Conservation (phyloP, 2,113 vertebrate species). For the Orcinus orca region DNA sequence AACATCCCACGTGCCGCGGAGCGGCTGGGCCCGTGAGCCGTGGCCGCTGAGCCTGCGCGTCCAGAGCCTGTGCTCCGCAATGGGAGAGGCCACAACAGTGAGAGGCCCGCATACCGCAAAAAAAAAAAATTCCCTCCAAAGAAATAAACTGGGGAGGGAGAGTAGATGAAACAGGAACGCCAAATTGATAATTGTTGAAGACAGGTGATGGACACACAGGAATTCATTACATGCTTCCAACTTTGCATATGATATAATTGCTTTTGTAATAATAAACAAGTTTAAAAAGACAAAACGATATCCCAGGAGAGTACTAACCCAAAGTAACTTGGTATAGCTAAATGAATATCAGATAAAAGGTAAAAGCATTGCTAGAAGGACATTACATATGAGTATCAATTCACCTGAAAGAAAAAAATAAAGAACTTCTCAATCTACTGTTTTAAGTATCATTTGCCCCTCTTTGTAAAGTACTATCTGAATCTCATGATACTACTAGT, state of each 20-base stretch:
- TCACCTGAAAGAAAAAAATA: not conserved
- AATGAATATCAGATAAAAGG: not conserved
- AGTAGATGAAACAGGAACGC: not conserved
- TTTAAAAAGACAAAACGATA: not conserved
- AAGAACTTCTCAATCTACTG: not conserved
- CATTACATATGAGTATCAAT: not conserved
- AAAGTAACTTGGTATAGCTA: not conserved
- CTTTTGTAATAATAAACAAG: not conserved
- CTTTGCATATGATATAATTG: not conserved
- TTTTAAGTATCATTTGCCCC: not conserved
- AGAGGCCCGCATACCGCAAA: too few relatives aligned
- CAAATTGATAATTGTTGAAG: not conserved
- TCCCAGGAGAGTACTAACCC: not conserved
- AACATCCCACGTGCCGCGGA: too few relatives aligned
- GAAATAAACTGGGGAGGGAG: not conserved
- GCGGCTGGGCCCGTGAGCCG: too few relatives aligned
- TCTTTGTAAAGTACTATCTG: not conserved
- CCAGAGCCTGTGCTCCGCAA: too few relatives aligned
- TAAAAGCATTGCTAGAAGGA: not conserved
- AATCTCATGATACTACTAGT: not conserved
- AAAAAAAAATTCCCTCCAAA: not conserved
- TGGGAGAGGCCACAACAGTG: too few relatives aligned
- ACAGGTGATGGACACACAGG: not conserved
- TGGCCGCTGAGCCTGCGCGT: rapidly evolving
- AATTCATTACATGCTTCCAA: not conserved